These are phyloP conservation scores for Alcedo atthis DNA, from an alignment of 2,797 vertebrate species.

Conservation along the genomic window DNA sequence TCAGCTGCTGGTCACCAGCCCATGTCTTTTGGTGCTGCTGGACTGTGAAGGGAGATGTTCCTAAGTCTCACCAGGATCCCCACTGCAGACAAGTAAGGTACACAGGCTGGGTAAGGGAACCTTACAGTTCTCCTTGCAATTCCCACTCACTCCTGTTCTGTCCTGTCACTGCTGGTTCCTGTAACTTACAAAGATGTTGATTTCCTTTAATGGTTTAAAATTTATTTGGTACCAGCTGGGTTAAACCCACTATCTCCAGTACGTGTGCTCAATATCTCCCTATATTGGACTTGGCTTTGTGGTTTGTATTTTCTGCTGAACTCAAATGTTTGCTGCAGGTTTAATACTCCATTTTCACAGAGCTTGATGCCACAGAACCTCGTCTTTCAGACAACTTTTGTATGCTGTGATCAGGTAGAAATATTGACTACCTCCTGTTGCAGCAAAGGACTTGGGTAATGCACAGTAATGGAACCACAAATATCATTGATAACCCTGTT, in stretches of 20 bases:
- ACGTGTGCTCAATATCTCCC: background rate
- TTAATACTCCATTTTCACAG: background rate
- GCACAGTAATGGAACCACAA: background rate
- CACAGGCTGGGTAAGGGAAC: background rate
- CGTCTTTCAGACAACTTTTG: background rate
- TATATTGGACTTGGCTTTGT: rapidly evolving
- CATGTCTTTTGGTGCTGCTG: background rate
- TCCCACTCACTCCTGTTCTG: background rate
- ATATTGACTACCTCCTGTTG: background rate
- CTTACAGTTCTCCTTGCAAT: background rate
- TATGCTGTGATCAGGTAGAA: background rate
- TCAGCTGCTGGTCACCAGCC: background rate
- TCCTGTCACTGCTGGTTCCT: background rate
- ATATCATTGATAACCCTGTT: background rate
- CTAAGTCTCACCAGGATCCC: background rate
- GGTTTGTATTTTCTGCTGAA: background rate
- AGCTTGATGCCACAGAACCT: background rate
- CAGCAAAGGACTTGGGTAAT: background rate
- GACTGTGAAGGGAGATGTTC: background rate
- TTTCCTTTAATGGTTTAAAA: background rate
- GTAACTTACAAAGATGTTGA: background rate
- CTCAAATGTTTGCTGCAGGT: background rate
- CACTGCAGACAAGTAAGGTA: background rate
- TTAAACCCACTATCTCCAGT: background rate
- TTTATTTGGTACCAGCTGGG: background rate